Evolutionary conservation across 2,888 invertebrate species (phyloP), one percentile per base, ranked within the genome.

Genomic region (Calliscelio sp.): DNA sequence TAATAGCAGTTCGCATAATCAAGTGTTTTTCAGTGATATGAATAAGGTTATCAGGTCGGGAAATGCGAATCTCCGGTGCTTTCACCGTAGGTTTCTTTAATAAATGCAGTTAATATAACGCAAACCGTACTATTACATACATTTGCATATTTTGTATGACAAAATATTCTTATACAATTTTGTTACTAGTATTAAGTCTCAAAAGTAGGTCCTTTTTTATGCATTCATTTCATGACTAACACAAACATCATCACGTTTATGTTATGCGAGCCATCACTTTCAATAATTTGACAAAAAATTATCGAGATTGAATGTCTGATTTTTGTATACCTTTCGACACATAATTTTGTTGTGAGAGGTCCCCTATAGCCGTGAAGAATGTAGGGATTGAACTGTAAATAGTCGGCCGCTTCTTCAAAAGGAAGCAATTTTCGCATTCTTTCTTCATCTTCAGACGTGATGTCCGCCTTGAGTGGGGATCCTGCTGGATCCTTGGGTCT

Each of bases 331-430:
- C 97, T 98, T 94, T 97, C 97, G 92, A 98, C 94, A 91, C 98
- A 98, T 88, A 97, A 94, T 92, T 95, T 95, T n/a, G 97, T 96
- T 6, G 96, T 96, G 68, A 98, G 94, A 87, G 96, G 95, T 89
- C 97, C 96, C 90, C 98, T 95, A 92, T 98, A 98, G 11, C 98
- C 98, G 87, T 95, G 95, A 82, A 96, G 94, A 87, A 98, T 98
- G 91, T 94, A 98, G 3, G 97, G 97, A 93, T 98, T 98, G 90
- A 97, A 97, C 92, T 97, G 96, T 77, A 98, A 94, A 93, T 97
- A 97, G 77, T 95, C 95, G 4, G 98, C 98, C 59, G 98, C 97
- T 90, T 97, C 94, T 71, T 94, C 91, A 86, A 90, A 94, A 28
- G 91, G 89, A 66, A 94, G 90, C 70, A 94, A 87, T 73, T 90